Evolutionary conservation across 2,888 invertebrate species (phyloP), one percentile per base, ranked within the genome.

Genomic region (Ischnura elegans): DNA sequence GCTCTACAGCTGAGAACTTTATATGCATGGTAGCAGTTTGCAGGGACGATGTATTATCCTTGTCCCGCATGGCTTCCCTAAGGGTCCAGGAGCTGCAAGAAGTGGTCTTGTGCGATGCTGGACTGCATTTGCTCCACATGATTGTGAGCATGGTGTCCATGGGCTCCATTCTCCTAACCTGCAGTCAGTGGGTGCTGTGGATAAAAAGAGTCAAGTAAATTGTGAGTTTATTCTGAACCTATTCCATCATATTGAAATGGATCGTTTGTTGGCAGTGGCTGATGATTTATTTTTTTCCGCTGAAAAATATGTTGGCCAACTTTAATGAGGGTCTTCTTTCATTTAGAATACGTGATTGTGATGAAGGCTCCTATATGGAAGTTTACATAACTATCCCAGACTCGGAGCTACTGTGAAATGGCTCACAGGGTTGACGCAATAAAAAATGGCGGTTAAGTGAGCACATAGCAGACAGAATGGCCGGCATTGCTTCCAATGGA

Each of bases 51-150:
- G 95, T 94, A 96, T 96, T 19, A 96, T 95, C 87, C 96, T 95
- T 61, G 95, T 95, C 46, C 95, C 95, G 95, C 96, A 96, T 0
- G 95, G 95, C 84, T 95, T 95, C 2, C 96, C 96, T 25, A 95
- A 96, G 55, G 95, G 95, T 46, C 95, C 95, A 0, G 96, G 95
- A 10, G 95, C 95, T n/a, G 95, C 95, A 6, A 96, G 90, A 66
- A 96, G 95, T 4, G 96, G 96, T 66, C 97, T 96, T 0, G 97
- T 97, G 90, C 97, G 95, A 94, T 97, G 96, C 66, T 96, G 96
- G 45, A 96, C 96, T 0, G 97, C 96, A 94, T 96, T 96, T 21
- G 96, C 95, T 0, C 95, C 96, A 94, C 95, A 95, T 5, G 95
- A 95, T 51, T 95, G 95, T 0, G 95, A 95, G 94, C 96, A 96